Base-by-base conservation (phyloP, 2,797 vertebrate genomes). In the Megaceryle alcyon region DNA sequence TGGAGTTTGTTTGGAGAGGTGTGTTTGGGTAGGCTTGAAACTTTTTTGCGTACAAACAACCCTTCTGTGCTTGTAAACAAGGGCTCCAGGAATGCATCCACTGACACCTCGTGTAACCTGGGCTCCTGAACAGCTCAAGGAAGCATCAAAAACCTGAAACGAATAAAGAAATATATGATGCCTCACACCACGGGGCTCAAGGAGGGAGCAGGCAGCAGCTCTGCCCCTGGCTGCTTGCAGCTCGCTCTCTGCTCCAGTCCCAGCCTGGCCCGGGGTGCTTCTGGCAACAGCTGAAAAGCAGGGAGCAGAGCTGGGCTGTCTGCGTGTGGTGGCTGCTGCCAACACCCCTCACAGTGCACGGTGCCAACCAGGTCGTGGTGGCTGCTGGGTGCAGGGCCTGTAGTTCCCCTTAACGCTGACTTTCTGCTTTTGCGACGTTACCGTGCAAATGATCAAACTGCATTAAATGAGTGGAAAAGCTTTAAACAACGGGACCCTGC, bases 301-400 rank as follows among this genome's bases (percentile, higher is more conserved):
- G 41, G 59, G 8, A 14, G n/a, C 18, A 6, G n/a, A 4, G 41
- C 43, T 23, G 35, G 5, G 15, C 19, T 7, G 25, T 5, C 9
- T 5, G 17, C 2, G 6, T 11, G 26, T 2, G 15, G 51, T 8
- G 49, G 35, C 59, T 7, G 0, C 12, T 53, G 6, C 56, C 4
- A 5, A 4, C 14, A 1, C 7, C 33, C 33, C 31, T 35, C 1
- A 2, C 3, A 2, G 4, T 1, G 16, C 19, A 1, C 1, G 2
- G 14, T 9, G 12, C 12, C 12, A 51, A 11, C 4, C 6, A 9
- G 56, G 57, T 5, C 10, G 31, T 2, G 21, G 19, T 28, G 15
- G 1, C 15, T 14, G 25, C 41, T 19, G 43, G 10, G 7, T 18
- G 25, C 1, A 3, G 44, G 41, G n/a, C 23, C 64, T 51, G 9